These are phyloP conservation scores for Gnathonemus longibarbis DNA, from an alignment of 2,113 vertebrate genomes.

Conservation along the genomic window DNA sequence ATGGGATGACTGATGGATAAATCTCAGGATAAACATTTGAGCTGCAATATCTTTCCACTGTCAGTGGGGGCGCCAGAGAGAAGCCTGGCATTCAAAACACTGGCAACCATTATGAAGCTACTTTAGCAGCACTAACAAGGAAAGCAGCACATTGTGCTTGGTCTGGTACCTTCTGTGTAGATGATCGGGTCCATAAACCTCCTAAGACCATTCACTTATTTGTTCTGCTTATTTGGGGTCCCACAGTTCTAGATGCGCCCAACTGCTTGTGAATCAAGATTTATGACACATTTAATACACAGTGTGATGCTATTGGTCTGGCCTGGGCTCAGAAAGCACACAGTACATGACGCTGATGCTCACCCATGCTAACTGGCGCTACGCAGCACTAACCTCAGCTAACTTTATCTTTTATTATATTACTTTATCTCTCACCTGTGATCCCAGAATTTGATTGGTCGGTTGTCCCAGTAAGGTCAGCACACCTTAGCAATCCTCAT, in stretches of 20 bases:
- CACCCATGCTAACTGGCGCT: not conserved
- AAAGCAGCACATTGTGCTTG: slow-evolving; percentile 21
- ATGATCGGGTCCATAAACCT: not conserved
- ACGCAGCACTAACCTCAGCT: not conserved
- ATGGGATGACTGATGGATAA: slow-evolving; percentile 7
- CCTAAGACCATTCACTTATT: not conserved
- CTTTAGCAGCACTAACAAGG: slow-evolving; percentile 38
- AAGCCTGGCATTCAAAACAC: slow-evolving; percentile 32
- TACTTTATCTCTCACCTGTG: not conserved
- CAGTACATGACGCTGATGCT: not conserved
- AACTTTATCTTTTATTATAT: not conserved
- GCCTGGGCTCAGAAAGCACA: not conserved
- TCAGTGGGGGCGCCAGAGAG: slow-evolving; percentile 39
- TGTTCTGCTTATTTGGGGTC: not conserved
- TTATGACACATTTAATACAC: not conserved
- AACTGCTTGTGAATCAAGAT: not conserved
- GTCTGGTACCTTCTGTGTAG: not conserved
- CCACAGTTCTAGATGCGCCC: not conserved
- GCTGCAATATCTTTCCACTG: slow-evolving; percentile 51
- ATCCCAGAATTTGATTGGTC: not conserved
- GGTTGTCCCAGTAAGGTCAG: not conserved
- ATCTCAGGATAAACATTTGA: slow-evolving; percentile 66
- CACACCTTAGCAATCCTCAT: not conserved
- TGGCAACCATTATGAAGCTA: slow-evolving; percentile 50
- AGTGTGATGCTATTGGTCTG: not conserved